Percentiles rank a stretch among this genome's conserved stretches.
These are phyloP conservation scores for Druceiella hillmani DNA, from an alignment of 2,888 invertebrate species.

Conservation along the genomic window DNA sequence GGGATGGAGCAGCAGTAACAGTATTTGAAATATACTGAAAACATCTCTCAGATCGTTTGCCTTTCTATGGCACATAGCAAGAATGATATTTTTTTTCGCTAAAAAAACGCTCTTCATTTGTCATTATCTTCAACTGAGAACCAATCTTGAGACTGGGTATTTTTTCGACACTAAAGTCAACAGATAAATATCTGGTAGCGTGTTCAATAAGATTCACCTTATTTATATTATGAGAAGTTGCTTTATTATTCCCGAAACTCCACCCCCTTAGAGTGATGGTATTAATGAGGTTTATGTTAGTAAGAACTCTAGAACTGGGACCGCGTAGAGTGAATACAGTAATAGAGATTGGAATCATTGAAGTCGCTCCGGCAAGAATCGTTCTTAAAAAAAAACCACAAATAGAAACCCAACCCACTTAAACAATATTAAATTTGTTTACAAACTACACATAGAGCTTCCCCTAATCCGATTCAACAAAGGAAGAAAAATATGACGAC, in stretches of 20 bases:
- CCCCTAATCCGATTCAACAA: no score
- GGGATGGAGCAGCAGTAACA: not conserved
- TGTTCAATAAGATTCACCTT: not conserved
- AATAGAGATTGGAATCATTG: not conserved
- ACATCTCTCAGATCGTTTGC: constrained; percentile 1
- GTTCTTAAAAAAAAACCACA: not conserved
- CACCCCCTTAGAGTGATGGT: constrained; percentile 1
- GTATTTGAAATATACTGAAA: not conserved
- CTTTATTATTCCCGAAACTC: not conserved
- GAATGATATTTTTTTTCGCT: not conserved
- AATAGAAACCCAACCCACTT: no score
- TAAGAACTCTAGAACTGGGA: constrained; percentile 1
- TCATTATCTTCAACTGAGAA: constrained; percentile 1
- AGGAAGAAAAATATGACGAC: no score
- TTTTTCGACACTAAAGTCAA: not conserved
- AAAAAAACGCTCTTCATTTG: not conserved
- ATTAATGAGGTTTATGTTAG: not conserved
- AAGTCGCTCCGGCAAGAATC: not conserved
- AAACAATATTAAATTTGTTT: no score
- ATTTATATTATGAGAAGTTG: not conserved
- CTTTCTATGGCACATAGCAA: not conserved
- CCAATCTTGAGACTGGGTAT: not conserved
- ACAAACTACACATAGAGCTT: no score
- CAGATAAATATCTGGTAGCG: constrained; percentile 1
- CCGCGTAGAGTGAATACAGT: not conserved